Evolutionary conservation across 2,888 invertebrate genomes (phyloP).

Genomic region (Syrista parreyssii): DNA sequence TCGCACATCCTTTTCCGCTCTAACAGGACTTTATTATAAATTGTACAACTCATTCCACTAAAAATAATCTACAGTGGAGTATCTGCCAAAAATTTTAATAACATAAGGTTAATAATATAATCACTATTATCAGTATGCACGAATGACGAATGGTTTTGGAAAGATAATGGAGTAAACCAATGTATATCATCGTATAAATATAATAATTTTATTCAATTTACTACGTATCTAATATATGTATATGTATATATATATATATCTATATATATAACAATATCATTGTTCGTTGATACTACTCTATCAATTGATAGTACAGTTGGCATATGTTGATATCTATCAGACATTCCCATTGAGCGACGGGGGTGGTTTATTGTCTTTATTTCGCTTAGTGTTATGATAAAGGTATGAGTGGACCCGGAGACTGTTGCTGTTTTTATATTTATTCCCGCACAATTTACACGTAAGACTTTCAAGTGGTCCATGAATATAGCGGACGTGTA

Average conservation of each 20-base stretch:
- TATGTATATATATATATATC: not conserved
- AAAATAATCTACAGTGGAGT: not conserved
- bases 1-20: not conserved
- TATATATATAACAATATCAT: constrained; percentile 5
- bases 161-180: not conserved
- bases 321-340: constrained; percentile 13
- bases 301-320: not conserved
- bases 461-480: constrained; percentile 75
- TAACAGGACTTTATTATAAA: not conserved
- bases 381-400: constrained; percentile 61
- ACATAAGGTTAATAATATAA: not conserved
- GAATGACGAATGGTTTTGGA: not conserved
- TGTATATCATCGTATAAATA: not conserved
- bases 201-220: not conserved
- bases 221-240: not conserved
- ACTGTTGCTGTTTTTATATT: constrained; percentile 64
- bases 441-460: constrained; percentile 77
- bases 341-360: constrained; percentile 30
- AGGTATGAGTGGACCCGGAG: constrained; percentile 63
- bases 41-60: not conserved
- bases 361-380: constrained; percentile 48
- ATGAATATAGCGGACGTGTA: constrained; percentile 79
- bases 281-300: not conserved
- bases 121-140: not conserved
- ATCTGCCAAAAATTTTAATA: not conserved